Conservation (phyloP, 2,113 vertebrate species). For the Mustelus asterias region DNA sequence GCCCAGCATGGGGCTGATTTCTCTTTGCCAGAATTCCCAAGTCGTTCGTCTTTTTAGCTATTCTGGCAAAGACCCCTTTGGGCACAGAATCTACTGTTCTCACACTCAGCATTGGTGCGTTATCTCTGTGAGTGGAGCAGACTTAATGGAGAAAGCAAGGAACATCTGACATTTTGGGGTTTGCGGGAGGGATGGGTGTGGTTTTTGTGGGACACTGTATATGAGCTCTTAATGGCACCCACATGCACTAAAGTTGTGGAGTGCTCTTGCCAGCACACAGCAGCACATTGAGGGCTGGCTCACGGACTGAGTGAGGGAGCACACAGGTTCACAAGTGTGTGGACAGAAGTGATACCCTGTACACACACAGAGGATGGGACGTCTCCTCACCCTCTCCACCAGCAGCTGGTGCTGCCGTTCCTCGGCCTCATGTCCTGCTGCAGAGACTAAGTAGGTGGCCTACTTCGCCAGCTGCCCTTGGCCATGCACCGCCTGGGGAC, state of each 20-base stretch:
- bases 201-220: too few relatives aligned
- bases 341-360: not conserved
- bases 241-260: not conserved
- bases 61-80: not conserved
- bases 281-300: not conserved
- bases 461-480: not conserved
- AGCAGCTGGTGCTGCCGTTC: not conserved
- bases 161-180: not conserved
- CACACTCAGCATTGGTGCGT: not conserved
- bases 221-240: not conserved
- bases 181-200: not conserved
- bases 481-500: not conserved
- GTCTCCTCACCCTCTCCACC: not conserved
- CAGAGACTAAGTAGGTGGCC: not conserved
- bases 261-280: not conserved
- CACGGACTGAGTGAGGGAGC: not conserved
- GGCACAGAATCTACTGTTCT: conserved; percentile 7
- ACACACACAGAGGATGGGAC: not conserved
- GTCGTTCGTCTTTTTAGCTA: not conserved
- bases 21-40: not conserved
- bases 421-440: not conserved
- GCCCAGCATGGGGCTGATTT: not conserved
- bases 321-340: not conserved
- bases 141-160: not conserved
- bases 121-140: not conserved